Evolutionary conservation across 2,797 vertebrate genomes (phyloP).

Genomic region (Echiichthys vipera): DNA sequence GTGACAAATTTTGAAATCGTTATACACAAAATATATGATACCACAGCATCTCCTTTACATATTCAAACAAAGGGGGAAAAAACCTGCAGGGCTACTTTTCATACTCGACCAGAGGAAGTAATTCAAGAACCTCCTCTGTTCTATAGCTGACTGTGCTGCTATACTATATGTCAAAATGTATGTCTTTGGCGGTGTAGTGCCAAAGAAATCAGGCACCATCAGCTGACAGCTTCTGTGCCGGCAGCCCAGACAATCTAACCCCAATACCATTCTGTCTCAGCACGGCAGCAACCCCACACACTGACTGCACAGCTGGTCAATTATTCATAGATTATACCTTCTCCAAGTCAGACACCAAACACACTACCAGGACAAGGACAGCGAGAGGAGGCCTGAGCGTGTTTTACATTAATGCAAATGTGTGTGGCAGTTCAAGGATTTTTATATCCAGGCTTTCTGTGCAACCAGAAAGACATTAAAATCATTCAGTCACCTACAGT

Average conservation of each 20-base stretch:
- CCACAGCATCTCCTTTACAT: constrained; percentile 59
- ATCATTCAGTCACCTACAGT: neutral
- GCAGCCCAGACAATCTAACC: constrained; percentile 50
- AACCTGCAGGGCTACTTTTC: neutral
- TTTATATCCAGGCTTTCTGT: constrained; percentile 16
- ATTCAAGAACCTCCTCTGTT: neutral
- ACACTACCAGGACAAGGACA: constrained; percentile 38
- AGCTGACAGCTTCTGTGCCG: constrained; percentile 24
- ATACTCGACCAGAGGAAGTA: neutral
- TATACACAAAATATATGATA: neutral
- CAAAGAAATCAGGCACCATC: constrained; percentile 23
- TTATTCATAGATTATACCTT: constrained; percentile 78
- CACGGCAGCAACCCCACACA: constrained; percentile 47
- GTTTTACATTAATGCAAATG: constrained; percentile 37
- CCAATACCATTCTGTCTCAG: constrained; percentile 46
- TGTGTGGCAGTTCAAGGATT: neutral
- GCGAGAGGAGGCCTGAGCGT: constrained; percentile 20
- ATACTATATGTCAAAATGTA: constrained; percentile 16
- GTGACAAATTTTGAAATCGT: constrained; percentile 15
- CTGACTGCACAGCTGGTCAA: constrained; percentile 73
- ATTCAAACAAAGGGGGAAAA: constrained; percentile 59
- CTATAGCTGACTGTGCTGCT: neutral
- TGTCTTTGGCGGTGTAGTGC: neutral
- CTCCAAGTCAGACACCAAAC: constrained; percentile 70
- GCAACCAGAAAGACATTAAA: constrained; percentile 14